These are phyloP conservation scores for Diogma glabrata DNA, from an alignment of 2,888 invertebrate genomes.

Conservation along the genomic window DNA sequence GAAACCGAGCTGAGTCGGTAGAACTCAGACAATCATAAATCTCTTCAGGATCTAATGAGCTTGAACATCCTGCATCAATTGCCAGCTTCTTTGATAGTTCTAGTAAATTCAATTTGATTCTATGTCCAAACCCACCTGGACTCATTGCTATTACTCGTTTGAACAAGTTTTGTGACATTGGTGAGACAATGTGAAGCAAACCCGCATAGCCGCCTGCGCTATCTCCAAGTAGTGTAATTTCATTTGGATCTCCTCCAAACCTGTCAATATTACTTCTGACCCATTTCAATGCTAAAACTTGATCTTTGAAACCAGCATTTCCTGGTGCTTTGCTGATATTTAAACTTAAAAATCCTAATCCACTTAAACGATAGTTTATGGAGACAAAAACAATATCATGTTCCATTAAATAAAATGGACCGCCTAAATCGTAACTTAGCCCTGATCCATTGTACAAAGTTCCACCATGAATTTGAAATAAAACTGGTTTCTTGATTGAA, in stretches of 20 bases:
- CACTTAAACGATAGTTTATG: slow-evolving; percentile 46
- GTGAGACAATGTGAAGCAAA: slow-evolving; percentile 46
- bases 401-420: slow-evolving; percentile 36
- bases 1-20: no score
- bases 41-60: no score
- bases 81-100: no score
- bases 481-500: slow-evolving; percentile 49
- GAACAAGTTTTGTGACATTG: no score
- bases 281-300: slow-evolving; percentile 54
- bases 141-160: no score
- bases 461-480: slow-evolving; percentile 55
- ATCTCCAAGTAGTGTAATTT: slow-evolving; percentile 52
- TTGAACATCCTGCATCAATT: no score
- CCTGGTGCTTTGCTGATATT: slow-evolving; percentile 53
- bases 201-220: slow-evolving; percentile 41
- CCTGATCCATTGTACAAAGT: slow-evolving; percentile 47
- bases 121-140: no score
- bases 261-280: slow-evolving; percentile 47
- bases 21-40: no score
- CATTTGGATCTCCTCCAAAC: slow-evolving; percentile 53
- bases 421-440: slow-evolving; percentile 37
- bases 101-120: no score
- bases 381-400: slow-evolving; percentile 52
- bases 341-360: slow-evolving; percentile 47
- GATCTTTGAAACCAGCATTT: slow-evolving; percentile 59